Percentiles rank a stretch among this genome's conserved stretches.
phyloP scores from a whole-genome alignment of 2,888 invertebrate genomes.

The Rotaria magnacalcarata region DNA sequence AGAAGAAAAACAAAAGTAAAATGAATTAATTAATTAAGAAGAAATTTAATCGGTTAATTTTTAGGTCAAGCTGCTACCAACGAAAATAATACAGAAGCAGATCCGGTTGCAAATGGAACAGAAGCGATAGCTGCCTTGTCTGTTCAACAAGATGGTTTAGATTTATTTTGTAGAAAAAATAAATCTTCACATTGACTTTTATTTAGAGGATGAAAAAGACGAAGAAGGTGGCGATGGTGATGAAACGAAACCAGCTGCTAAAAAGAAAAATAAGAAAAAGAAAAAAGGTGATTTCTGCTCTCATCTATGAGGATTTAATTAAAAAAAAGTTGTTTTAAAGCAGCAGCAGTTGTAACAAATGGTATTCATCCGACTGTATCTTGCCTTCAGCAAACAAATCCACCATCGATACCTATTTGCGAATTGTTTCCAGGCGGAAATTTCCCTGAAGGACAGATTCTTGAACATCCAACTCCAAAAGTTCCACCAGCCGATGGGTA shows the following conservation, averaged over 20 bases:
- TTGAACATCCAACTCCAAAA: conserved; percentile 72
- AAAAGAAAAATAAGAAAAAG: conserved; percentile 59
- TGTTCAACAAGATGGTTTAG: not conserved
- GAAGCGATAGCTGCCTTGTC: not conserved
- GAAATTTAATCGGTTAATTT: not conserved
- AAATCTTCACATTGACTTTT: not conserved
- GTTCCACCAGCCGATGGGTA: conserved; percentile 62
- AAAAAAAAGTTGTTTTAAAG: conserved; percentile 43
- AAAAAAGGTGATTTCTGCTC: conserved; percentile 47
- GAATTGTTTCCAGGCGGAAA: conserved; percentile 76
- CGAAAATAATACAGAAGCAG: not conserved
- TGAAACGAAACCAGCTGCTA: conserved; percentile 48
- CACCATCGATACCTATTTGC: conserved; percentile 79
- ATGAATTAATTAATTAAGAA: not conserved
- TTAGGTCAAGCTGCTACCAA: not conserved
- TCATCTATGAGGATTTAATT: not conserved
- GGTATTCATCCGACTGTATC: not conserved
- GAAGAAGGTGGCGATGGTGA: conserved; percentile 54
- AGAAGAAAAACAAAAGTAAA: conserved; percentile 37
- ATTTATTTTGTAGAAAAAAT: too few species aligned
- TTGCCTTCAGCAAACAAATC: conserved; percentile 68
- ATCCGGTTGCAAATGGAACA: not conserved
- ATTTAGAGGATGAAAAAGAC: conserved; percentile 40
- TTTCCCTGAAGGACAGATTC: conserved; percentile 83
- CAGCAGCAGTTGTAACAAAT: conserved; percentile 51